Evolutionary conservation across 1,140 invertebrate genomes (phyloP), one percentile per base, ranked within the genome.

Genomic region (Lordiphosa clarofinis): DNA sequence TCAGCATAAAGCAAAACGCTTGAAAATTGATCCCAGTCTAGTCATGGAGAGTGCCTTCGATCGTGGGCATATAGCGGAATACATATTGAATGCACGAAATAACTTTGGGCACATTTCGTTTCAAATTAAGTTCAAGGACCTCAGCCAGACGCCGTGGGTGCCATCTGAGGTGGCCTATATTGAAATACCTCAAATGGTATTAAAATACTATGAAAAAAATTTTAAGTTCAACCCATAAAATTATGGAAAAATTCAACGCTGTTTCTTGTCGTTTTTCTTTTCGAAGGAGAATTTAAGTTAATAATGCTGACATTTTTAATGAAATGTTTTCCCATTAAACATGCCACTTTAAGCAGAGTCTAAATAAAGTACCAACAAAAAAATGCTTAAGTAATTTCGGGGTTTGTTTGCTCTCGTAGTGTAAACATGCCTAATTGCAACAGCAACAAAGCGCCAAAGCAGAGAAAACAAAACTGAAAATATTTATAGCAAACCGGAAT

Each of bases 351-450:
- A 40, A 38, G 33, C n/a, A 36, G 13, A 63, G 44, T 63, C 33
- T 33, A 64, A 60, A 61, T 60, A 52, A 52, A 52, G 60, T 52
- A 52, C 40, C 56, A 47, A 52, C 44, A 42, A 65, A 37, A 28
- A 46, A 56, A 42, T 65, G 62, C 37, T 65, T 65, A 65, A 65
- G 61, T 65, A 56, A 68, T 68, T 69, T 68, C 37, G 24, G 56
- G 37, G 33, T 39, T 13, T 67, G 54, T 68, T 64, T 52, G 55
- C 6, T 31, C 35, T 33, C 40, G 47, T 48, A 43, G 42, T 43
- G 65, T 44, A 68, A 68, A 68, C 66, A 69, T 19, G 36, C 38
- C 65, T 69, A 69, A 69, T 69, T 69, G 66, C 66, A 69, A 61
- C 65, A 69, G 69, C 65, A 69, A 40, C 38, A 40, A 55, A 35